phyloP scores from a whole-genome alignment of 2,113 vertebrate genomes.

The Eurystomus gularis region DNA sequence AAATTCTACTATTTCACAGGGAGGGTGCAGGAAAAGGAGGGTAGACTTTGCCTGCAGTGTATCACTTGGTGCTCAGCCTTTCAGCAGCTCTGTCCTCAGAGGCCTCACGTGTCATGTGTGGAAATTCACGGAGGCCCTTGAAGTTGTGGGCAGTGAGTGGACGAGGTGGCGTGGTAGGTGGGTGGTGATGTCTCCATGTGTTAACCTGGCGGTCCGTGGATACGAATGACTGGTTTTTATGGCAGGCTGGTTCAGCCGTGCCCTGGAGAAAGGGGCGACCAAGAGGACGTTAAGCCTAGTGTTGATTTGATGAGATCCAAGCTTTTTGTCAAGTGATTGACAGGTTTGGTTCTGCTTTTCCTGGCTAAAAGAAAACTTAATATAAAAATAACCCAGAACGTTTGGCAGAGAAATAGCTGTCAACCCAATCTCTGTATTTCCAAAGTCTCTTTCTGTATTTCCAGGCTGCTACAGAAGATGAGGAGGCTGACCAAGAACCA shows the following conservation, averaged over 20 bases:
- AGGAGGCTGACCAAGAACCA: constrained; percentile 53
- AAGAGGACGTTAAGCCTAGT: background rate
- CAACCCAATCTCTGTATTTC: background rate
- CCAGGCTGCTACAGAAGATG: constrained; percentile 61
- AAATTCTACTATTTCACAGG: background rate
- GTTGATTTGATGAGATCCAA: background rate
- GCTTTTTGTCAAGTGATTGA: background rate
- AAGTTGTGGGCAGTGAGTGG: background rate
- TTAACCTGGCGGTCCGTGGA: background rate
- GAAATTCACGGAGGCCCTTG: background rate
- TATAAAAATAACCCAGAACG: constrained; percentile 3
- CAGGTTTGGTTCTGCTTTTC: constrained; percentile 29
- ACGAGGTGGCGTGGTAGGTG: background rate
- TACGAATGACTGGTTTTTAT: background rate
- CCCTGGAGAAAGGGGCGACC: background rate
- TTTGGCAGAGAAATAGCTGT: constrained; percentile 4
- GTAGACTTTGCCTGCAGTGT: background rate
- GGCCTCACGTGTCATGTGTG: background rate
- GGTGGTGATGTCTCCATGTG: background rate
- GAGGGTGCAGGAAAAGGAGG: no score
- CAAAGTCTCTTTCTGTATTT: constrained; percentile 48
- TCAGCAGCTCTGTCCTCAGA: background rate
- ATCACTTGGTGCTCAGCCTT: background rate
- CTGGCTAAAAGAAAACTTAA: background rate
- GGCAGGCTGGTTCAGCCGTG: background rate